phyloP scores from a whole-genome alignment of 2,888 invertebrate species.

The Arrhopalites spinosus region DNA sequence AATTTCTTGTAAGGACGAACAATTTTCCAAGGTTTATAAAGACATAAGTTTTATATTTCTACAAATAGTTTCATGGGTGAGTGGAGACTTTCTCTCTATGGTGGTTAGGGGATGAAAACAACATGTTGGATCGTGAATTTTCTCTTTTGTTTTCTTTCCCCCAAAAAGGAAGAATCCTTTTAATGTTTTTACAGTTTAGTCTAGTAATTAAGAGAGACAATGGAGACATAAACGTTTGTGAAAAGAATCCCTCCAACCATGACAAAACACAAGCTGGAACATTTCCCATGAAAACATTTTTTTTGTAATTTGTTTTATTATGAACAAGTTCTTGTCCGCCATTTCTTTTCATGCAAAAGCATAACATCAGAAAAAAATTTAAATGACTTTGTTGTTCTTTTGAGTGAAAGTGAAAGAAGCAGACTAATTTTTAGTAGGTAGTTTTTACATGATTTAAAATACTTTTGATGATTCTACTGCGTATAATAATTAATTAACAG shows the following conservation, averaged over 20 bases:
- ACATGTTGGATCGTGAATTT: constrained; percentile 30
- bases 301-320: background rate
- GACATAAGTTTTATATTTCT: too few species aligned
- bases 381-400: too few species aligned
- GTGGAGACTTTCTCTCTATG: background rate
- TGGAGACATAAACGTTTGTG: constrained; percentile 25
- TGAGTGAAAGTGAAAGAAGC: too few species aligned
- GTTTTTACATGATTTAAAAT: too few species aligned
- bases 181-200: constrained; percentile 35
- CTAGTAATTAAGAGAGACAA: constrained; percentile 31
- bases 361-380: too few species aligned
- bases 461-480: too few species aligned
- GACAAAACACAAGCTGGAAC: background rate
- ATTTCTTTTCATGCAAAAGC: too few species aligned
- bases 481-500: background rate
- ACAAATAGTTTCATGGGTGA: constrained; percentile 4
- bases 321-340: background rate
- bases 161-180: too few species aligned
- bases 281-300: constrained; percentile 7
- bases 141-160: constrained; percentile 19
- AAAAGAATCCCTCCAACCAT: constrained; percentile 26
- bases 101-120: constrained; percentile 15
- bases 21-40: too few species aligned
- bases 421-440: too few species aligned
- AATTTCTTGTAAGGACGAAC: too few species aligned